Percentiles rank a stretch among this genome's conserved stretches.
Conservation (phyloP, 2,113 vertebrate genomes). For the Callopanchax toddi region DNA sequence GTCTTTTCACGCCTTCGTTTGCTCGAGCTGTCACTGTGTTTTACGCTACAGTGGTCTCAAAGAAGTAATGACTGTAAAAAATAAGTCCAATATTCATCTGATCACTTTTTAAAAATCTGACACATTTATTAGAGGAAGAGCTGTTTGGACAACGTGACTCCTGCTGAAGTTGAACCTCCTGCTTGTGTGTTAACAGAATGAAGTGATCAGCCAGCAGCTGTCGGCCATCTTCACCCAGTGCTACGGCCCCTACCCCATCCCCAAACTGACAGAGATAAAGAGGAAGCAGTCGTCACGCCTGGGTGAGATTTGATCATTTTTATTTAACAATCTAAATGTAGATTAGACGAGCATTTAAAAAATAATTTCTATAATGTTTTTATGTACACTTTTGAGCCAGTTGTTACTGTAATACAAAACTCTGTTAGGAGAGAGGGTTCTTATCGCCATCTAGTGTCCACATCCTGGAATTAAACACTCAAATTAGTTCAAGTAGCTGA, state of each 20-base stretch:
- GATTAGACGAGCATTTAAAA: not conserved
- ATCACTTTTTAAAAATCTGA: constrained; percentile 18
- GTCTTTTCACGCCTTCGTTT: not conserved
- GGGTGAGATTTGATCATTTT: constrained; percentile 78
- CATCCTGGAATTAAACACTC: constrained; percentile 5
- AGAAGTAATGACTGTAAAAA: constrained; percentile 21
- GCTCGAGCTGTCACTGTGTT: not conserved
- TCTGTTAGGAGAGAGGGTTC: no score
- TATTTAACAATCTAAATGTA: not conserved
- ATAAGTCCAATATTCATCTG: constrained; percentile 21
- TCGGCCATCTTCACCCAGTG: constrained; percentile 96
- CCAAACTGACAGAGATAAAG: constrained; percentile 96
- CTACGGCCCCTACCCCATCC: constrained; percentile 97
- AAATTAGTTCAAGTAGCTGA: not conserved
- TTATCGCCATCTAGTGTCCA: constrained; percentile 66
- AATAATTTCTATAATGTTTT: not conserved
- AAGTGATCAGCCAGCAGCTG: constrained; percentile 98
- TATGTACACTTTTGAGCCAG: not conserved
- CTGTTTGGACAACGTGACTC: constrained; percentile 1
- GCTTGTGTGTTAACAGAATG: constrained; percentile 83
- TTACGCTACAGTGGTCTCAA: constrained; percentile 5
- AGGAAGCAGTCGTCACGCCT: constrained; percentile 92
- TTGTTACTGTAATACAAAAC: not conserved
- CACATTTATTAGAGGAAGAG: not conserved
- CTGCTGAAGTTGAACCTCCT: constrained; percentile 3